Evolutionary conservation across 35 echinoderm and acorn worm species (phyloP).

Genomic region (Eucidaris tribuloides): DNA sequence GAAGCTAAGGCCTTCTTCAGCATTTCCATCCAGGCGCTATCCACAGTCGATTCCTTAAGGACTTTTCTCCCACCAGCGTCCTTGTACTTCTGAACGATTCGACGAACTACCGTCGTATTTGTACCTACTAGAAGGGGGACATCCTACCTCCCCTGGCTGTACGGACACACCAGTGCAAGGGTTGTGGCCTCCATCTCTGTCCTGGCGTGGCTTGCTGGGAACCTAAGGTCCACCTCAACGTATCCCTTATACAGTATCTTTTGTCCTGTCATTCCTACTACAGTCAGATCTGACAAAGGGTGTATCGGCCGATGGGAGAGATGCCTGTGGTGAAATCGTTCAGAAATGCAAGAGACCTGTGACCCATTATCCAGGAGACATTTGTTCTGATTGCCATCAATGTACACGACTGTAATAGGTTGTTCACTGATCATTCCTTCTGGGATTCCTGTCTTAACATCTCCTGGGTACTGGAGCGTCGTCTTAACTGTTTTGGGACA

Average conservation of each 20-base stretch:
- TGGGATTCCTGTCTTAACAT: background rate
- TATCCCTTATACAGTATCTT: constrained; percentile 39
- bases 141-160: background rate
- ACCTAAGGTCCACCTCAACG: background rate
- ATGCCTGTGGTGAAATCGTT: background rate
- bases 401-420: constrained; percentile 5
- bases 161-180: constrained; percentile 24
- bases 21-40: background rate
- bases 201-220: background rate
- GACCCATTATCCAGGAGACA: constrained; percentile 52
- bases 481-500: no score
- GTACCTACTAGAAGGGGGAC: constrained; percentile 9
- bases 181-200: background rate
- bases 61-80: background rate
- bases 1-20: no score
- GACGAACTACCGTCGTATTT: constrained; percentile 9
- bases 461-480: background rate
- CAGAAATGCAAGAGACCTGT: constrained; percentile 44
- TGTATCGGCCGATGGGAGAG: constrained; percentile 6
- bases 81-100: background rate
- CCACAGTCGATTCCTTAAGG: background rate
- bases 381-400: constrained; percentile 23
- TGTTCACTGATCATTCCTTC: constrained; percentile 4
- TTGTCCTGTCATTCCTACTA: constrained; percentile 41
- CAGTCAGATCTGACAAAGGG: constrained; percentile 20